Base-by-base conservation (phyloP, 2,797 vertebrate genomes). In the Etheostoma perlongum region DNA sequence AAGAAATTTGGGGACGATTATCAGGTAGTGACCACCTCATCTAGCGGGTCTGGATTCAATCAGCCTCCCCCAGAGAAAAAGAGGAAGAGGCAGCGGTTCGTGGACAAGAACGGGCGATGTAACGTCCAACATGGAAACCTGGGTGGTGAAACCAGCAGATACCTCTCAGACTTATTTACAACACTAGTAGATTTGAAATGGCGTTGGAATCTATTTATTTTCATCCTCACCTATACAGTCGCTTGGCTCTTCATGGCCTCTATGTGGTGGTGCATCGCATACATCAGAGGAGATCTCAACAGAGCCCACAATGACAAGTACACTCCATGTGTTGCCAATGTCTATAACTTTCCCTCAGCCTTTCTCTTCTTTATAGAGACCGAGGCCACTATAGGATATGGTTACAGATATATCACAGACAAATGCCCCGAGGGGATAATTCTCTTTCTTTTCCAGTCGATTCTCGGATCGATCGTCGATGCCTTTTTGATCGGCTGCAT, bases 1-100 rank as follows among this genome's bases (percentile, higher is more conserved):
- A 96, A 98, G 96, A 99, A 99, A 98, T 98, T 99, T 95, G 97
- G 98, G 94, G 97, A 98, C 95, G 97, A 99, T 89, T 99, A 99
- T 93, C 97, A 98, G 96, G 97, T 98, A 95, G 98, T 99, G 96
- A 98, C 97, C 96, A 98, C 97, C 89, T 98, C 97, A 62, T 98
- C 97, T 46, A 99, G 98, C 91, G 96, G 97, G 89, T 96, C 96
- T 67, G 96, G 96, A 86, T 97, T 97, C 90, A 96, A 94, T 64
- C 96, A 96, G 90, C 96, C 95, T 90, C 87, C 95, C 4, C 94
- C 96, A 5, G 97, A 97, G 74, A 97, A 96, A 62, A 97, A 96
- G 64, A 96, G 94, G 82, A 98, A 98, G 95, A 94, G 97, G 76
- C 98, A 98, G 92, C 96, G 97, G 57, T 99, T 99, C 87, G 98